These are phyloP conservation scores for Linyphia triangularis DNA, from an alignment of 2,888 invertebrate species.

Conservation along the genomic window DNA sequence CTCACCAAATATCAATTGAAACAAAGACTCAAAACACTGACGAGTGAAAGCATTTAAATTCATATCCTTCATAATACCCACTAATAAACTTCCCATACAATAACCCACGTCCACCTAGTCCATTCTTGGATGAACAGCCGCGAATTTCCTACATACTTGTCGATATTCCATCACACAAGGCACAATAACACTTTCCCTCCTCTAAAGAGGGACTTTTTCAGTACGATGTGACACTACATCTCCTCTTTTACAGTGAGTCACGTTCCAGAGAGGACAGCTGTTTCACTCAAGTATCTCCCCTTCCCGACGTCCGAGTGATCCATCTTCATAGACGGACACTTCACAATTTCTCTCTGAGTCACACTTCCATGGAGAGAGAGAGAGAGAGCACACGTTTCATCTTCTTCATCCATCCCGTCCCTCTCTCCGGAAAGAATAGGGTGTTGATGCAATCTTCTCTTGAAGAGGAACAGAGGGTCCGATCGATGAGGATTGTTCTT, in stretches of 20 bases:
- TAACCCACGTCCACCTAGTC: no score
- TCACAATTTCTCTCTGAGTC: background rate
- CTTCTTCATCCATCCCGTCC: background rate
- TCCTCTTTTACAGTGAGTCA: slow-evolving; percentile 5
- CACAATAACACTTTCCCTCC: no score
- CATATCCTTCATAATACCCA: no score
- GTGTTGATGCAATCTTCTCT: slow-evolving; percentile 19
- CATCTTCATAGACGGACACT: slow-evolving; percentile 40
- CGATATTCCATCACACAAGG: no score
- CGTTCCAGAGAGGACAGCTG: background rate
- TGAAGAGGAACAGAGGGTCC: background rate
- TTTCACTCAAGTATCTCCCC: background rate
- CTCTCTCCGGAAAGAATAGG: background rate
- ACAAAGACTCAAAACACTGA: no score
- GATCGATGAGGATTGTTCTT: slow-evolving; percentile 3
- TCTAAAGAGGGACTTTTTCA: background rate
- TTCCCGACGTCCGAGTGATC: slow-evolving; percentile 23
- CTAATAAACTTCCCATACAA: no score
- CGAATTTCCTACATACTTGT: no score
- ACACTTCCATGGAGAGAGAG: background rate
- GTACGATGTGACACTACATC: background rate
- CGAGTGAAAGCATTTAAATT: no score
- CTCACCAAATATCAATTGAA: no score
- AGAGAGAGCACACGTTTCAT: background rate
- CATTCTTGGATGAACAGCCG: no score